phyloP scores from a whole-genome alignment of 2,888 invertebrate species.

The Drosophila subquinaria region DNA sequence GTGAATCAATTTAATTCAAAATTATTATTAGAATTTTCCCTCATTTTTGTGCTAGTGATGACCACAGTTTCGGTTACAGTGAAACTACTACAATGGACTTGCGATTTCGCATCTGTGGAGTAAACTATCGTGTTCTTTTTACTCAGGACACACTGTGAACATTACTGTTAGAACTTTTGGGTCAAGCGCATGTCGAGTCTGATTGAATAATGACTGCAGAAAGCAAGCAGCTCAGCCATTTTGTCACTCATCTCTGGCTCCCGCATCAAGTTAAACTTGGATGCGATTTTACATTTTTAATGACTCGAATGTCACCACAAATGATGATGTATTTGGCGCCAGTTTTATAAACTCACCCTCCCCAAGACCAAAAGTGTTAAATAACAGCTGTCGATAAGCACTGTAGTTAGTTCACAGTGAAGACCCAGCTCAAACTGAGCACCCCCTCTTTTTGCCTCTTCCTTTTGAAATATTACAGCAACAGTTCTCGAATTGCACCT shows the following conservation, averaged over 20 bases:
- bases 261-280: conserved; percentile 62
- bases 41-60: too few species aligned
- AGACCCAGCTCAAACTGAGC: background rate
- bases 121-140: background rate
- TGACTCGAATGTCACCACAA: conserved; percentile 63
- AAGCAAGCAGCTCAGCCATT: conserved; percentile 28
- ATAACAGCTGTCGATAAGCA: conserved; percentile 40
- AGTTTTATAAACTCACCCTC: conserved; percentile 1
- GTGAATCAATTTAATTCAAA: too few species aligned
- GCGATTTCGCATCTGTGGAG: background rate
- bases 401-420: conserved; percentile 3
- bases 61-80: too few species aligned
- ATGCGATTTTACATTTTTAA: conserved; percentile 73
- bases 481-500: conserved; percentile 42
- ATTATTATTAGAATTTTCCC: too few species aligned
- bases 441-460: background rate
- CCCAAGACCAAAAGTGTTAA: conserved; percentile 32
- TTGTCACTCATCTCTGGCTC: conserved; percentile 45
- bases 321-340: conserved; percentile 75
- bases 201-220: conserved; percentile 77
- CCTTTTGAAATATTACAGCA: background rate
- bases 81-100: background rate
- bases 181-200: conserved; percentile 41
- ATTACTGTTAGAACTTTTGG: conserved; percentile 4
- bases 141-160: conserved; percentile 2